phyloP scores from a whole-genome alignment of 2,888 invertebrate genomes.

The Calephelis perditalis region DNA sequence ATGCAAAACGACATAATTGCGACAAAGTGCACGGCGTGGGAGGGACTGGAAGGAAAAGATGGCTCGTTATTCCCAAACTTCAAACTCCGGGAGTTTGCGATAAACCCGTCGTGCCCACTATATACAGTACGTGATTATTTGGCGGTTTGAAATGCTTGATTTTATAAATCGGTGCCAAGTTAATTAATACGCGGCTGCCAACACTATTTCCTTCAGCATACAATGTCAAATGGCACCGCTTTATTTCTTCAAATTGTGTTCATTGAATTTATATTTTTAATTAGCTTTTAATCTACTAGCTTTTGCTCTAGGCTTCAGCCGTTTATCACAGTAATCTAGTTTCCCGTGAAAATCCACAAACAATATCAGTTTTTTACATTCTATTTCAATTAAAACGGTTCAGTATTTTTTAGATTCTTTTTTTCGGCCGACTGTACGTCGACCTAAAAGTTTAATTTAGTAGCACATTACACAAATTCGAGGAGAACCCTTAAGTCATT shows the following conservation, averaged over 20 bases:
- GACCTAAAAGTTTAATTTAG: no score
- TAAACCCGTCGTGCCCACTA: background rate
- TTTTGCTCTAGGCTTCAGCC: no score
- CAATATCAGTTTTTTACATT: no score
- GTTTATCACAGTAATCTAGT: no score
- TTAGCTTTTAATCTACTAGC: no score
- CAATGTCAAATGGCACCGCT: background rate
- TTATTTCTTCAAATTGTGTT: background rate
- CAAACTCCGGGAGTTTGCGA: conserved; percentile 1
- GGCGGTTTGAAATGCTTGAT: background rate
- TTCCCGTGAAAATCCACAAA: no score
- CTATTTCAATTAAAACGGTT: no score
- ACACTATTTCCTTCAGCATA: conserved; percentile 3
- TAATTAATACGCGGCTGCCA: background rate
- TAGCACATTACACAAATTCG: no score
- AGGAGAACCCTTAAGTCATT: no score
- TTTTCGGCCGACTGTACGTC: no score
- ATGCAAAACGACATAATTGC: conserved; percentile 11
- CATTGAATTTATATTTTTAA: background rate
- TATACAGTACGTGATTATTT: conserved; percentile 3
- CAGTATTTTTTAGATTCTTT: no score
- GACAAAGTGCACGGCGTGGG: background rate
- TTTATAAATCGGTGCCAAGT: conserved; percentile 10
- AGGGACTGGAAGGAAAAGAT: background rate
- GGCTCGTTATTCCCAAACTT: background rate